These are phyloP conservation scores for Callorhinus ursinus DNA, from an alignment of 2,113 vertebrate species.

Conservation along the genomic window DNA sequence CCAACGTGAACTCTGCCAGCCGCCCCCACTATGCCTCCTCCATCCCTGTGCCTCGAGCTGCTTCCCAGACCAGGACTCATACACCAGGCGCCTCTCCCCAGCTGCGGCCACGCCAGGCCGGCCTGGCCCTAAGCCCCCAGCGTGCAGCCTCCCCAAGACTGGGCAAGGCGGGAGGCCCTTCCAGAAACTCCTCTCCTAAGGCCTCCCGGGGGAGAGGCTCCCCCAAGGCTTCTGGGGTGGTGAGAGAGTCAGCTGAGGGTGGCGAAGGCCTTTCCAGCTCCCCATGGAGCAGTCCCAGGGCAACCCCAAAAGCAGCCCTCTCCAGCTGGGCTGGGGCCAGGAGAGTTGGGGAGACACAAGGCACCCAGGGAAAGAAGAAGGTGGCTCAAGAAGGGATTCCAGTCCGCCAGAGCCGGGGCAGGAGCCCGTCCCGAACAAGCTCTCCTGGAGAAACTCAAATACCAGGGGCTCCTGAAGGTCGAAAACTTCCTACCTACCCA, in stretches of 20 bases:
- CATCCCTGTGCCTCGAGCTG: slow-evolving; percentile 83
- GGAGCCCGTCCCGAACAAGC: slow-evolving; percentile 56
- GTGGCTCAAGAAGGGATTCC: slow-evolving; percentile 29
- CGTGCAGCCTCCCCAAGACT: slow-evolving; percentile 36
- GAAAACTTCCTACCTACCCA: slow-evolving; percentile 33
- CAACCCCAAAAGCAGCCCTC: slow-evolving; percentile 31
- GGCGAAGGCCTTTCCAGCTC: not conserved
- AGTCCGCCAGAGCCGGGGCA: slow-evolving; percentile 44
- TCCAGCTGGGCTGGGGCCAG: slow-evolving; percentile 9
- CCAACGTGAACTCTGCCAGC: slow-evolving; percentile 78
- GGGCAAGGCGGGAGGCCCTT: not conserved
- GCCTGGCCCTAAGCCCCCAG: slow-evolving; percentile 53
- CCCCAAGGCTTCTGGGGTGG: not conserved
- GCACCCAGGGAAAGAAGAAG: slow-evolving; percentile 54
- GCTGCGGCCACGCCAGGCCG: slow-evolving; percentile 68
- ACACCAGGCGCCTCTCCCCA: slow-evolving; percentile 50
- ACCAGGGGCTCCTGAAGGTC: slow-evolving; percentile 30
- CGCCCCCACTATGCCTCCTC: slow-evolving; percentile 82
- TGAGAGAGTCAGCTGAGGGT: not conserved
- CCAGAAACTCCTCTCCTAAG: slow-evolving; percentile 66
- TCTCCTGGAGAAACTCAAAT: slow-evolving; percentile 51
- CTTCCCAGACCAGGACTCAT: slow-evolving; percentile 77
- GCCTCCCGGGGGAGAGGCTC: slow-evolving; percentile 66
- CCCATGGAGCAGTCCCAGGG: not conserved
- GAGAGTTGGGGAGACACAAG: slow-evolving; percentile 28